Conservation (phyloP, 2,113 vertebrate genomes). For the Rynchops niger region DNA sequence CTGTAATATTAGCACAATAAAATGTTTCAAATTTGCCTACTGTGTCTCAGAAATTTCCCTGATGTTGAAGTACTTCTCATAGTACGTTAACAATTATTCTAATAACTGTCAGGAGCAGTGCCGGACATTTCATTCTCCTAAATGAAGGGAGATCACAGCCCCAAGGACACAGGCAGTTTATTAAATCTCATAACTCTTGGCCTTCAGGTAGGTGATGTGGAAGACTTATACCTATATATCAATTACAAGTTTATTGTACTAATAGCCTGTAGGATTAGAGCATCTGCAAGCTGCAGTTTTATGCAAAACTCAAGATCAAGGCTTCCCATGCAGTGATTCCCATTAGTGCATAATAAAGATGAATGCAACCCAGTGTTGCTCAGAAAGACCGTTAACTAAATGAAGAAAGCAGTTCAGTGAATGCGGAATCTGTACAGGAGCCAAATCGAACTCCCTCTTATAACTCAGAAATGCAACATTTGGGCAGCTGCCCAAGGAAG, state of each 20-base stretch:
- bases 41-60: slow-evolving; percentile 41
- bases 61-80: slow-evolving; percentile 35
- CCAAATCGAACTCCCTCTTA: slow-evolving; percentile 71
- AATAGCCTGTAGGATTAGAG: slow-evolving; percentile 41
- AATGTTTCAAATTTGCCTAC: slow-evolving; percentile 38
- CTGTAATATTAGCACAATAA: slow-evolving; percentile 43
- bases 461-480: slow-evolving; percentile 67
- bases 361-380: slow-evolving; percentile 73
- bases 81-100: slow-evolving; percentile 32
- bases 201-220: neutral
- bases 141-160: neutral
- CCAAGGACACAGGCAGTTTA: slow-evolving; percentile 8
- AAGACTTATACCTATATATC: neutral
- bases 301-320: slow-evolving; percentile 56
- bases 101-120: neutral
- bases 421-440: slow-evolving; percentile 71
- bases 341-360: slow-evolving; percentile 72
- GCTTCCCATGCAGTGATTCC: slow-evolving; percentile 45
- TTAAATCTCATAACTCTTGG: slow-evolving; percentile 10
- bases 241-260: slow-evolving; percentile 26
- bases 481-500: slow-evolving; percentile 66
- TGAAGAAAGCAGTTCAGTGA: slow-evolving; percentile 73
- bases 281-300: slow-evolving; percentile 53
- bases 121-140: slow-evolving; percentile 18
- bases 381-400: slow-evolving; percentile 70